Evolutionary conservation across 2,113 vertebrate species (phyloP).

Genomic region (Pterocles burchelli): DNA sequence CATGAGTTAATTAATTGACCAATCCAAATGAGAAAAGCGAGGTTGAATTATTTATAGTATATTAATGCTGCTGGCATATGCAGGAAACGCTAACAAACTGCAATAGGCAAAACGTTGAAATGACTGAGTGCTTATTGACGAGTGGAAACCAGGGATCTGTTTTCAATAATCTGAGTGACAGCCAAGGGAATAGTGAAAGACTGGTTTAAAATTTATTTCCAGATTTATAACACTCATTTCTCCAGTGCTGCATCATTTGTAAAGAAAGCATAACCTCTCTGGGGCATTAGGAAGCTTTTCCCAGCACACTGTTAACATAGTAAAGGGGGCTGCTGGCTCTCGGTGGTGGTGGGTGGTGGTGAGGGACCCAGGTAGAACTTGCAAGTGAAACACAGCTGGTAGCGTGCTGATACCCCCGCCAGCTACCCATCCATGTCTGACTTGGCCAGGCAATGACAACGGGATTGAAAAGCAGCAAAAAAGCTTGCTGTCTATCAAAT

Average conservation of each 20-base stretch:
- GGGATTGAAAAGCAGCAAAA: background rate
- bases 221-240: background rate
- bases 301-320: background rate
- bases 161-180: slow-evolving; percentile 41
- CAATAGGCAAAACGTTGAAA: background rate
- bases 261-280: background rate
- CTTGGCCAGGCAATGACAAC: background rate
- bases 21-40: background rate
- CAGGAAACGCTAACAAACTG: background rate
- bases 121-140: slow-evolving; percentile 13
- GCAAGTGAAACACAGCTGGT: background rate
- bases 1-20: slow-evolving; percentile 25
- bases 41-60: slow-evolving; percentile 1
- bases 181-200: background rate
- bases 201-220: background rate
- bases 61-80: background rate
- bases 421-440: background rate
- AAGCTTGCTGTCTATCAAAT: background rate
- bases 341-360: background rate
- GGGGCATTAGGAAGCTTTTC: background rate
- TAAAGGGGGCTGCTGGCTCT: background rate
- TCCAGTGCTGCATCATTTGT: background rate
- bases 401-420: fast-evolving
- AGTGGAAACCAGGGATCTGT: slow-evolving; percentile 9
- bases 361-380: background rate